These are phyloP conservation scores for Rhinogobius similis DNA, from an alignment of 2,113 vertebrate genomes.

Conservation along the genomic window DNA sequence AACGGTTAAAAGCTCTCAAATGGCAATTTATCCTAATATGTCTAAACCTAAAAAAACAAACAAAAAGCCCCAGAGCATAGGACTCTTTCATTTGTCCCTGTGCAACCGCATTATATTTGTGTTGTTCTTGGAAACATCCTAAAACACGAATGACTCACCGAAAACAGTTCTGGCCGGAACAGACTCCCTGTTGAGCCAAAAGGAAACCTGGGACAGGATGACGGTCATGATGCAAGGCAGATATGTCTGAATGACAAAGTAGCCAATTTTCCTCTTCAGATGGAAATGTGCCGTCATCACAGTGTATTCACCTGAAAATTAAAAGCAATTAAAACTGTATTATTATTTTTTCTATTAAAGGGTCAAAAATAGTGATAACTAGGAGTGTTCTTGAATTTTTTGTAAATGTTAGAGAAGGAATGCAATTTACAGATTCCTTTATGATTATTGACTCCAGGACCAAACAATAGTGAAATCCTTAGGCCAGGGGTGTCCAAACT, in stretches of 20 bases:
- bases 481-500: too few species aligned
- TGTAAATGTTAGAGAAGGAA: too few species aligned
- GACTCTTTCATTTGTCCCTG: not conserved
- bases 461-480: too few species aligned
- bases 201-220: conserved; percentile 95
- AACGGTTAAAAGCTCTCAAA: not conserved
- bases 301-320: conserved; percentile 88
- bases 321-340: not conserved
- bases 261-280: conserved; percentile 95
- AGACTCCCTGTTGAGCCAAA: conserved; percentile 95
- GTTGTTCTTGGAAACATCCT: not conserved
- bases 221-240: conserved; percentile 97
- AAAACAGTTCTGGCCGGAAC: conserved; percentile 96
- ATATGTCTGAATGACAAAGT: conserved; percentile 97
- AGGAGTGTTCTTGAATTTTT: too few species aligned
- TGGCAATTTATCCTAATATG: not conserved
- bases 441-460: too few species aligned
- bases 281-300: conserved; percentile 97
- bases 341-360: too few species aligned
- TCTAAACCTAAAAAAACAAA: not conserved
- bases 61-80: too few species aligned
- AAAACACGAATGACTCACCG: conserved; percentile 76
- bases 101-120: not conserved
- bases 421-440: too few species aligned
- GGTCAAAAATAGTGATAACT: too few species aligned